phyloP scores from a whole-genome alignment of 2,888 invertebrate genomes.

The Aporophyla lueneburgensis region DNA sequence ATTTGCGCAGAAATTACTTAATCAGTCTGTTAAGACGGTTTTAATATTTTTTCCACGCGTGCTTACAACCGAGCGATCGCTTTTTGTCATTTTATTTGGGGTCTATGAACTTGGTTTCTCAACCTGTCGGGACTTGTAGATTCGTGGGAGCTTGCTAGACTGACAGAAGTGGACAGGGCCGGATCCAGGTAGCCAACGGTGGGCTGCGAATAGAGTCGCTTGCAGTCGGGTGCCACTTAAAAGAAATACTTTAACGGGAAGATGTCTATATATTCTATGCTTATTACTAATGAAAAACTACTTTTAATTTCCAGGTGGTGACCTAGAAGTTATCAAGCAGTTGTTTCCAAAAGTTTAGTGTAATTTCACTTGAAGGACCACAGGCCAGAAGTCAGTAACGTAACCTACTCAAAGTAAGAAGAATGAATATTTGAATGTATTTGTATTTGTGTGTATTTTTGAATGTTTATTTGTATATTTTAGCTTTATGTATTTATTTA shows the following conservation, averaged over 20 bases:
- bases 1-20: conserved; percentile 62
- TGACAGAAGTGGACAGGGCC: conserved; percentile 55
- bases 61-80: conserved; percentile 63
- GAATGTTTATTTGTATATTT: no score
- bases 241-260: not conserved
- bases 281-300: not conserved
- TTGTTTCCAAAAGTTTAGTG: not conserved
- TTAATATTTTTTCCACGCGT: conserved; percentile 59
- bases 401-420: not conserved
- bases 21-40: conserved; percentile 62
- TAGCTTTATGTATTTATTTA: no score
- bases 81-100: conserved; percentile 70
- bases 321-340: not conserved
- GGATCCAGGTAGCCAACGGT: conserved; percentile 29
- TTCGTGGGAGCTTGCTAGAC: conserved; percentile 71
- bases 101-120: conserved; percentile 69
- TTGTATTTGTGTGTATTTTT: no score
- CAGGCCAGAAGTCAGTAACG: not conserved
- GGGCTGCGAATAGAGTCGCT: not conserved
- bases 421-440: no score
- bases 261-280: not conserved
- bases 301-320: not conserved
- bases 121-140: conserved; percentile 69
- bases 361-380: not conserved
- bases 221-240: not conserved